Conservation (phyloP, 2,888 invertebrate species). For the Petrolisthes manimaculis region DNA sequence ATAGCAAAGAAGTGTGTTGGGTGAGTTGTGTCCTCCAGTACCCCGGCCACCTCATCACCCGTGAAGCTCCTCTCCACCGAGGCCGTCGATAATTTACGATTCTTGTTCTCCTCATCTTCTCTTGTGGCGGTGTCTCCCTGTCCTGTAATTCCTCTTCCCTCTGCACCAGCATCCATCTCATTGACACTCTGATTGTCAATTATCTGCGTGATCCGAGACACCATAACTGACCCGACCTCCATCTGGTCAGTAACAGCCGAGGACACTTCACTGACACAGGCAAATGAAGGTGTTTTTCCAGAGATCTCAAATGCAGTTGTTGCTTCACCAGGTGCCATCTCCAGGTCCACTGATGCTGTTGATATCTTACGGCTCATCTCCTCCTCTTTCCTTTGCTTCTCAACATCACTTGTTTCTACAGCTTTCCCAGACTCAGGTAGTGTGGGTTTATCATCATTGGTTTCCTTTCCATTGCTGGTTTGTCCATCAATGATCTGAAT, state of each 20-base stretch:
- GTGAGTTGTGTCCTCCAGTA: background rate
- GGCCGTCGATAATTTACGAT: background rate
- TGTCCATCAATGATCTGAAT: no score
- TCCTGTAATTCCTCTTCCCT: background rate
- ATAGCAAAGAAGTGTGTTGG: slow-evolving; percentile 33
- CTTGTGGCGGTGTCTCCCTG: background rate
- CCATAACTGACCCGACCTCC: background rate
- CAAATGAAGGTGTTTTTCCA: background rate
- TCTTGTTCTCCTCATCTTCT: background rate
- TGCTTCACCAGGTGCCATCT: background rate
- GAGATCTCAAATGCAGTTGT: background rate
- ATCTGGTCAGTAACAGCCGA: background rate
- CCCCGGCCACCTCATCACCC: slow-evolving; percentile 22
- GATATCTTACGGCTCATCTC: slow-evolving; percentile 23
- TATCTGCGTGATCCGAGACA: background rate
- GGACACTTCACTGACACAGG: background rate
- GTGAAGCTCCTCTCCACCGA: slow-evolving; percentile 26
- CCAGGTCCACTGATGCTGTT: slow-evolving; percentile 28
- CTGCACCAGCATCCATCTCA: background rate
- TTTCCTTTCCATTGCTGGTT: no score
- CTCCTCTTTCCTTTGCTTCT: background rate
- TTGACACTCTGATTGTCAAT: background rate
- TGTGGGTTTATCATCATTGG: no score
- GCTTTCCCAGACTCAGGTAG: no score
- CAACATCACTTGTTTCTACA: background rate